phyloP scores from a whole-genome alignment of 2,113 vertebrate genomes.

The Steatornis caripensis region DNA sequence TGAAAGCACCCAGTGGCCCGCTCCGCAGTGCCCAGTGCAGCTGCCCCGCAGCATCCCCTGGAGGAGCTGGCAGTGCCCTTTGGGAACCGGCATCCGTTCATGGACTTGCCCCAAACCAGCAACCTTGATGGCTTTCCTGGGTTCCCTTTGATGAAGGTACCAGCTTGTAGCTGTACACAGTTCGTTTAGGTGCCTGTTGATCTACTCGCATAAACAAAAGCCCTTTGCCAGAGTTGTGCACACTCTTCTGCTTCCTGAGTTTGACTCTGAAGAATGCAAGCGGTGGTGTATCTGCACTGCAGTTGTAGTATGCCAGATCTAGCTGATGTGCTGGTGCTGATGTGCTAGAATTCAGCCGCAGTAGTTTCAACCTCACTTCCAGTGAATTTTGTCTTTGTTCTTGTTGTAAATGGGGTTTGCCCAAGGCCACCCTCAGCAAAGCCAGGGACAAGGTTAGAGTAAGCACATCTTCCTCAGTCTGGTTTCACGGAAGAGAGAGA shows the following conservation, averaged over 20 bases:
- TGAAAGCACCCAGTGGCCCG: rapidly evolving
- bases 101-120: neutral
- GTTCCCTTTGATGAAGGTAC: neutral
- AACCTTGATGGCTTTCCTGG: neutral
- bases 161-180: neutral
- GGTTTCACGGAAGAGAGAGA: neutral
- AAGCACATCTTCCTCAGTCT: neutral
- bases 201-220: neutral
- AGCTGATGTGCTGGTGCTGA: neutral
- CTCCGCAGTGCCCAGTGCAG: neutral
- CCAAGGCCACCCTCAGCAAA: neutral
- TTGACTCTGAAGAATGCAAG: neutral
- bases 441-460: neutral
- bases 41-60: rapidly evolving
- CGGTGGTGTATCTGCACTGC: neutral
- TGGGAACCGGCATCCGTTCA: neutral
- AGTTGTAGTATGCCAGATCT: neutral
- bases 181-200: neutral
- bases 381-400: neutral
- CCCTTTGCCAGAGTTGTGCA: rapidly evolving
- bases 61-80: neutral
- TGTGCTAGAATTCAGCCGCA: neutral
- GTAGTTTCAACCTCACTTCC: neutral
- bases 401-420: neutral
- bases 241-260: neutral